These are phyloP conservation scores for Bombus balteatus DNA, from an alignment of 1,140 invertebrate genomes.

Conservation along the genomic window DNA sequence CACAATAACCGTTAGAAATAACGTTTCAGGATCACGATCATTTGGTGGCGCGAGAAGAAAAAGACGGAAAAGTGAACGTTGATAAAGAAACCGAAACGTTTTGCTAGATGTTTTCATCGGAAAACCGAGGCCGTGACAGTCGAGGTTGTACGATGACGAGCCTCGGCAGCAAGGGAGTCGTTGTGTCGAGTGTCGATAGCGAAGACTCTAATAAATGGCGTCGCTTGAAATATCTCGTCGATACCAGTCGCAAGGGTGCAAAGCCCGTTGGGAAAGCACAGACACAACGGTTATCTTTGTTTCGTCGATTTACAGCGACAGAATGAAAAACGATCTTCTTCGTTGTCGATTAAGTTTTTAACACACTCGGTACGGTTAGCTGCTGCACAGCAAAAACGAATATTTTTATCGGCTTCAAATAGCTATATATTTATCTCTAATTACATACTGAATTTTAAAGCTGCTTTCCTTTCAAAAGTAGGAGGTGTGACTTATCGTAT, in stretches of 20 bases:
- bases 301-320: neutral
- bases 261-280: neutral
- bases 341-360: neutral
- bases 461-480: too few species aligned
- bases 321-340: neutral
- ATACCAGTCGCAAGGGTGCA: neutral
- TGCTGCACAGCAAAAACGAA: neutral
- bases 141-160: conserved; percentile 32
- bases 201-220: conserved; percentile 35
- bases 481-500: too few species aligned
- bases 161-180: conserved; percentile 33
- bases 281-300: neutral
- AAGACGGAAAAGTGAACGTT: neutral
- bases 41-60: neutral
- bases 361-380: neutral
- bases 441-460: too few species aligned
- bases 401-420: neutral
- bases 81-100: neutral
- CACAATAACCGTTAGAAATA: neutral
- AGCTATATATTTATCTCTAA: too few species aligned
- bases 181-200: conserved; percentile 32
- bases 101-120: conserved; percentile 35
- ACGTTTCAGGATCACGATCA: neutral
- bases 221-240: conserved; percentile 17
- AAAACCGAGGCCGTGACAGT: conserved; percentile 31